These are phyloP conservation scores for Strongylocentrotus purpuratus DNA, from an alignment of 35 echinoderm and acorn worm genomes.

Conservation along the genomic window DNA sequence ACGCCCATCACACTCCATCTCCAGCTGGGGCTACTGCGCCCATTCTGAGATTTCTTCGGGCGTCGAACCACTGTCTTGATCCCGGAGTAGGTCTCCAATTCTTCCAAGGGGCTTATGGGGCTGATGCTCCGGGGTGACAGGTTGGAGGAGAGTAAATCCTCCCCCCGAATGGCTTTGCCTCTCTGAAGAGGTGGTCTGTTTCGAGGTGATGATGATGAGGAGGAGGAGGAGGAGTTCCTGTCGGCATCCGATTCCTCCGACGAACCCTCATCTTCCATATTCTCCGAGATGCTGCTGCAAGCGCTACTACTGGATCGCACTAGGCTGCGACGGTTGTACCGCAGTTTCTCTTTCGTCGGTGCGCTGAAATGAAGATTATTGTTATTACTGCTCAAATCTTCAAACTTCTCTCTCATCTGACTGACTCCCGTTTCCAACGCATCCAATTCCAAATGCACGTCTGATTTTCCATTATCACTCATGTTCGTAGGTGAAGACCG, in stretches of 20 bases:
- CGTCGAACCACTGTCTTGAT: constrained; percentile 36
- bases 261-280: not conserved
- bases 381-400: constrained; percentile 39
- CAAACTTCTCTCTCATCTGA: not conserved
- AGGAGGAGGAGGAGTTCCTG: not conserved
- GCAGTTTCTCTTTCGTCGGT: not conserved
- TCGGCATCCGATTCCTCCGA: not conserved
- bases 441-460: not conserved
- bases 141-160: not conserved
- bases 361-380: not conserved
- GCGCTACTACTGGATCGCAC: not conserved
- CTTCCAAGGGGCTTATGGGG: constrained; percentile 13
- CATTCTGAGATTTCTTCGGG: constrained; percentile 13
- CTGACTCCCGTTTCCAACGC: not conserved
- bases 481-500: not conserved
- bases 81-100: constrained; percentile 26
- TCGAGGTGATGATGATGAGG: constrained; percentile 25
- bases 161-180: not conserved
- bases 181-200: constrained; percentile 34
- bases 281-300: constrained; percentile 38
- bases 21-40: constrained; percentile 33
- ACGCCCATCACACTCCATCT: constrained; percentile 36
- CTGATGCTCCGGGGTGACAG: constrained; percentile 6
- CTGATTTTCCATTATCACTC: not conserved
- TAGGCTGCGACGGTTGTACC: not conserved